phyloP scores from a whole-genome alignment of 92 coral and sea anemone species.

The Palythoa heliodiscus region DNA sequence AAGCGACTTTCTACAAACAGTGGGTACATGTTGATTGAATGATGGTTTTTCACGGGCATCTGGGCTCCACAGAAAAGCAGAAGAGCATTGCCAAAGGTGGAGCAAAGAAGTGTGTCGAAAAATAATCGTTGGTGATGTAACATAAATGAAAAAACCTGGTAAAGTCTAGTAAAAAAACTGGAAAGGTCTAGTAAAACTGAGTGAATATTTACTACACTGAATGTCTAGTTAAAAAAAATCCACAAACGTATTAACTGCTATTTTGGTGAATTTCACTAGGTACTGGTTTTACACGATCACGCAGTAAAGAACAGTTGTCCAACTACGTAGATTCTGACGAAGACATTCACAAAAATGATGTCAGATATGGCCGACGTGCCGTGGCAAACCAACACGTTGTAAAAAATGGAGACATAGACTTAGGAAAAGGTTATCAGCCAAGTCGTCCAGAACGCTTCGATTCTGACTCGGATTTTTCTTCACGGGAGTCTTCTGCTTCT shows the following conservation, averaged over 20 bases:
- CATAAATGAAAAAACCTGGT: no score
- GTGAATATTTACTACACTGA: no score
- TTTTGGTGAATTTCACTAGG: slow-evolving; percentile 20
- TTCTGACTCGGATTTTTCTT: slow-evolving; percentile 32
- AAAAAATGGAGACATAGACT: slow-evolving; percentile 28
- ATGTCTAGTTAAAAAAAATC: no score
- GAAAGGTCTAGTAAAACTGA: no score
- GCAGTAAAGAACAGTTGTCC: slow-evolving; percentile 44
- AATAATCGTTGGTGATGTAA: no score
- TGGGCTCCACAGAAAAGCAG: no score
- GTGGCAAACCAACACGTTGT: slow-evolving; percentile 24
- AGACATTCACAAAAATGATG: slow-evolving; percentile 59
- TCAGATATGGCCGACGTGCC: slow-evolving; percentile 76
- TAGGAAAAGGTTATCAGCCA: slow-evolving; percentile 17
- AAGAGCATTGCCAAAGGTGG: no score
- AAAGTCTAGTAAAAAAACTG: no score
- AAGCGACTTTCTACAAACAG: no score
- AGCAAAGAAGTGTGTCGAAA: no score
- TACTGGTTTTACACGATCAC: slow-evolving; percentile 31
- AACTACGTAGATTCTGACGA: slow-evolving; percentile 56
- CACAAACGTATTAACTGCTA: background rate
- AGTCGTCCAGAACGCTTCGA: slow-evolving; percentile 30
- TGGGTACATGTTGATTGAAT: no score
- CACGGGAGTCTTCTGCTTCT: slow-evolving; percentile 29
- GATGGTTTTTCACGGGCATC: no score